These are phyloP conservation scores for Lithophane semibrunnea DNA, from an alignment of 2,888 invertebrate species.

Conservation along the genomic window DNA sequence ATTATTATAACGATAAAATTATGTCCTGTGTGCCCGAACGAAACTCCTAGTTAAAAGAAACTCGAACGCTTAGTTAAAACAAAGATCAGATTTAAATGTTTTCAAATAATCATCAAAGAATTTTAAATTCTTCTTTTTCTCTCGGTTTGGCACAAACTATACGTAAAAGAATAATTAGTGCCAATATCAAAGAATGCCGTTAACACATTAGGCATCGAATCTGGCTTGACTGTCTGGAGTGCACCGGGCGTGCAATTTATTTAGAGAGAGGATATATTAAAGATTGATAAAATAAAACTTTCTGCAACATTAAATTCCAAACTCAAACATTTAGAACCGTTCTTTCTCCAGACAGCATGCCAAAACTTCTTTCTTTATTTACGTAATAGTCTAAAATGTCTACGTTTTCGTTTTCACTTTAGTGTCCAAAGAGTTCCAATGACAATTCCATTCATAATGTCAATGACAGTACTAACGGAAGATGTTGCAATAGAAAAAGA, in stretches of 20 bases:
- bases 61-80: too few species aligned
- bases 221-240: too few species aligned
- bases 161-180: not conserved
- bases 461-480: constrained; percentile 26
- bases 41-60: too few species aligned
- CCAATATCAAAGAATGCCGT: not conserved
- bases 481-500: constrained; percentile 28
- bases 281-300: constrained; percentile 18
- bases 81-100: not conserved
- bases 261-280: not conserved
- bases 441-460: not conserved
- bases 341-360: constrained; percentile 17
- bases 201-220: not conserved
- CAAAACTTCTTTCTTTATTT: constrained; percentile 32
- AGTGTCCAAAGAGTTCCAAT: constrained; percentile 21
- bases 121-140: not conserved
- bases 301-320: constrained; percentile 22
- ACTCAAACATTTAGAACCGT: not conserved
- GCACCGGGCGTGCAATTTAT: too few species aligned
- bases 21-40: not conserved
- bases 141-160: too few species aligned
- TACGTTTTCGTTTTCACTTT: constrained; percentile 33
- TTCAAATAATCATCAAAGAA: not conserved
- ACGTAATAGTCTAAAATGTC: constrained; percentile 25
- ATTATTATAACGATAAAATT: constrained; percentile 7